Conservation (phyloP, 2,797 vertebrate genomes). For the Apodemus agrarius region DNA sequence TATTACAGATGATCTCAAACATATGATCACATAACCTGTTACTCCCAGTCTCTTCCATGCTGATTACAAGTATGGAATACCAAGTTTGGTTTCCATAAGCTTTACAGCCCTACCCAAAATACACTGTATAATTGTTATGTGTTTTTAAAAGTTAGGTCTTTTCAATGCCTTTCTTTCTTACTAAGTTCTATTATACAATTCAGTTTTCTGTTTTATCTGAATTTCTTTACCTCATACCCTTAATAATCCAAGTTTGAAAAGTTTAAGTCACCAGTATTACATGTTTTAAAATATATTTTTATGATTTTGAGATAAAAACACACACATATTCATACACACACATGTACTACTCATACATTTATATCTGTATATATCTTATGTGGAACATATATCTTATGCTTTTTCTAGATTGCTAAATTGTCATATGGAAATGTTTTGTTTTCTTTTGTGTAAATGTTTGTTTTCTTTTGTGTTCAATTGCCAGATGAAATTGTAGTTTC, state of each 20-base stretch:
- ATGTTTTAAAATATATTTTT: not conserved
- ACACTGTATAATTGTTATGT: not conserved
- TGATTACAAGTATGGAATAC: not conserved
- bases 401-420: not conserved
- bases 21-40: not conserved
- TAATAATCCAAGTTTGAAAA: not conserved
- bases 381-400: not conserved
- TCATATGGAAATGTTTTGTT: not conserved
- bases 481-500: too few relatives aligned
- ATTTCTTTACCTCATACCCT: not conserved
- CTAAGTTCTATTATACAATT: not conserved
- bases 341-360: not conserved
- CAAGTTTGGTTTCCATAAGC: not conserved
- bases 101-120: not conserved
- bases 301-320: not conserved
- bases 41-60: not conserved
- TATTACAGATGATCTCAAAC: not conserved
- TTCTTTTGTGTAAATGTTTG: not conserved
- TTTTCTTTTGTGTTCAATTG: not conserved
- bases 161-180: slow-evolving; percentile 15
- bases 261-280: not conserved
- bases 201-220: not conserved
- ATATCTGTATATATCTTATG: not conserved
- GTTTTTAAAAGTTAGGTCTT: not conserved
- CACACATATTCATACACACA: not conserved